These are phyloP conservation scores for Geopemphigus sp. DNA, from an alignment of 1,140 invertebrate genomes.

Conservation along the genomic window DNA sequence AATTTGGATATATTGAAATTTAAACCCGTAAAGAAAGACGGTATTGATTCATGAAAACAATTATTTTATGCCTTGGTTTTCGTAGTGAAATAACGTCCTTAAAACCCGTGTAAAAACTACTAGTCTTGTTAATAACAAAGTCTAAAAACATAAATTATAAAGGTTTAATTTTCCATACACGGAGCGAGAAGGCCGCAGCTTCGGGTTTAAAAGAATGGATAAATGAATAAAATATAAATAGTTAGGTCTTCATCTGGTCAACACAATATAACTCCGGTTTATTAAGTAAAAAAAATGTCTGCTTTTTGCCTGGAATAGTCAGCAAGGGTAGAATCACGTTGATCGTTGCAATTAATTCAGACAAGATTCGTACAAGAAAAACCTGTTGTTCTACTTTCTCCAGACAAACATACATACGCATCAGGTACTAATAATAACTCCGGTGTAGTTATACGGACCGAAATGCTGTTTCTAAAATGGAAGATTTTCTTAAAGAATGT, in stretches of 20 bases:
- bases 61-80: neutral
- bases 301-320: neutral
- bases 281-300: constrained; percentile 23
- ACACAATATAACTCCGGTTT: neutral
- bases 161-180: neutral
- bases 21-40: neutral
- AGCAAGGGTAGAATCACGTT: constrained; percentile 23
- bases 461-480: constrained; percentile 20
- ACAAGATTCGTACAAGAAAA: constrained; percentile 39
- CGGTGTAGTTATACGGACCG: neutral
- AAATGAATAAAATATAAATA: constrained; percentile 7
- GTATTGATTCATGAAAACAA: neutral
- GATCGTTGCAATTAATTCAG: constrained; percentile 45
- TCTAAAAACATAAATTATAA: neutral
- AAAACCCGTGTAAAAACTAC: neutral
- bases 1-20: neutral
- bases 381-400: constrained; percentile 41
- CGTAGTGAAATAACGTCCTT: neutral
- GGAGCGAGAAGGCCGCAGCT: neutral
- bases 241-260: neutral
- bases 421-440: constrained; percentile 23
- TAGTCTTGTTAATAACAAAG: neutral
- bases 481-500: constrained; percentile 17
- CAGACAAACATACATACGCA: neutral
- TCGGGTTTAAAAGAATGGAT: constrained; percentile 9